These are phyloP conservation scores for Emydocephalus ijimae DNA, from an alignment of 2,113 vertebrate genomes.

Conservation along the genomic window DNA sequence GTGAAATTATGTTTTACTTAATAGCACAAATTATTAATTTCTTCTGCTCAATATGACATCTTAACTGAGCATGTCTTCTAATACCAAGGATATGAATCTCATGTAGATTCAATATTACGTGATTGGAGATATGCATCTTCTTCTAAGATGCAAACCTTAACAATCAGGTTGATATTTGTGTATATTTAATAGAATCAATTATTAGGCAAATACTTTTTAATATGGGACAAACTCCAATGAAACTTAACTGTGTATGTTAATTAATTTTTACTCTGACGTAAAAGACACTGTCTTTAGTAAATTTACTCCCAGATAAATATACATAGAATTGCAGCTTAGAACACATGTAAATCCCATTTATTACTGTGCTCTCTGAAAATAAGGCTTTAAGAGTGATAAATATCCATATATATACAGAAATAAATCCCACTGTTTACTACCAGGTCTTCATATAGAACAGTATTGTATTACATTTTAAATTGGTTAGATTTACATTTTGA, in stretches of 20 bases:
- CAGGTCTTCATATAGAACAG: not conserved
- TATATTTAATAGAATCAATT: not conserved
- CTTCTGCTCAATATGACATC: constrained; percentile 10
- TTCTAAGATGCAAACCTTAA: not conserved
- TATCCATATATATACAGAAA: not conserved
- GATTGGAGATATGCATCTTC: not conserved
- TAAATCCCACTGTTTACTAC: not conserved
- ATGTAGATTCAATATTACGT: constrained; percentile 15
- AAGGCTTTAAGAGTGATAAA: not conserved
- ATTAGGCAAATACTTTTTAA: constrained; percentile 15
- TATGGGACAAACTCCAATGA: not conserved
- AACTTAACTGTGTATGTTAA: not conserved
- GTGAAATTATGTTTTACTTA: constrained; percentile 1
- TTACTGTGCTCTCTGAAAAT: not conserved
- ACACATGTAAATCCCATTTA: not conserved
- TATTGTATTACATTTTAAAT: constrained; percentile 22
- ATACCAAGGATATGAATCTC: constrained; percentile 21
- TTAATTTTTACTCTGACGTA: not conserved
- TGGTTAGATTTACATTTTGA: not conserved
- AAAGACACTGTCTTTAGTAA: not conserved
- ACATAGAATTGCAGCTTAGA: not conserved
- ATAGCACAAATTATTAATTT: constrained; percentile 11
- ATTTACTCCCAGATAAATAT: not conserved
- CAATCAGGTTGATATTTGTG: not conserved
- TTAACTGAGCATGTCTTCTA: constrained; percentile 21